These are phyloP conservation scores for Ascidia mentula DNA, from an alignment of 23 tunicate species.

Conservation along the genomic window DNA sequence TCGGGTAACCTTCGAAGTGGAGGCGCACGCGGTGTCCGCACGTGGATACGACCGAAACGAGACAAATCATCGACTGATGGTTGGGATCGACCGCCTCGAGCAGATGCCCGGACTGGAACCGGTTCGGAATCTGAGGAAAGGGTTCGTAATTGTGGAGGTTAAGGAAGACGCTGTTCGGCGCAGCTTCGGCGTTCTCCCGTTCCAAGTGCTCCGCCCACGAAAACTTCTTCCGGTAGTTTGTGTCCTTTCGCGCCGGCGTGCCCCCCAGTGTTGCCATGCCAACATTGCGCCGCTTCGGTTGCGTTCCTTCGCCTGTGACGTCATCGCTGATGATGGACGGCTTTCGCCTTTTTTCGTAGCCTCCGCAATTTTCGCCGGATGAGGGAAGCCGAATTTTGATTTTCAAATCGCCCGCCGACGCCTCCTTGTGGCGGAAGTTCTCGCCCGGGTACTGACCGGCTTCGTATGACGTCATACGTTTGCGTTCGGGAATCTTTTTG, in stretches of 20 bases:
- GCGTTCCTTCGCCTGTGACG: not conserved
- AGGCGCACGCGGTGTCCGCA: constrained; percentile 60
- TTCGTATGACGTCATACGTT: not conserved
- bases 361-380: not conserved
- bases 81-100: constrained; percentile 83
- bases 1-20: constrained; percentile 65
- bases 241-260: not conserved
- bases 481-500: not conserved
- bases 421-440: not conserved
- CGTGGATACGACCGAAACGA: constrained; percentile 48
- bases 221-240: not conserved
- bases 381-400: constrained; percentile 46
- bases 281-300: not conserved
- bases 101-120: constrained; percentile 35
- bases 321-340: constrained; percentile 5
- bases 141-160: constrained; percentile 27
- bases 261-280: not conserved
- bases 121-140: constrained; percentile 28
- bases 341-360: not conserved
- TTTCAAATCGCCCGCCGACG: constrained; percentile 24
- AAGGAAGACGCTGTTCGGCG: constrained; percentile 23
- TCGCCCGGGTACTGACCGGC: not conserved
- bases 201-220: constrained; percentile 44
- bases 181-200: constrained; percentile 18
- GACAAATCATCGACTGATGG: constrained; percentile 71